phyloP scores from a whole-genome alignment of 2,888 invertebrate genomes.

The Abrostola tripartita region DNA sequence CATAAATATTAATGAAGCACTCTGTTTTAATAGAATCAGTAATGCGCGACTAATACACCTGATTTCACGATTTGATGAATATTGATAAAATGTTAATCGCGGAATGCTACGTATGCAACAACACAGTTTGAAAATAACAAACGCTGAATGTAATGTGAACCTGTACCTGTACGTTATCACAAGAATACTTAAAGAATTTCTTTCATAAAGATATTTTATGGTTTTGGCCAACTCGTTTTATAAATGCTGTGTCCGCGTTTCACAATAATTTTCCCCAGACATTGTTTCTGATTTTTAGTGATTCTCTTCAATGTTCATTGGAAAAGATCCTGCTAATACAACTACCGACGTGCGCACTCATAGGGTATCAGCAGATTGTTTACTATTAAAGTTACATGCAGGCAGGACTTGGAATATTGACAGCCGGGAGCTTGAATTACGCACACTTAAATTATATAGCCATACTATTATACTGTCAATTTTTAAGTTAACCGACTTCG shows the following conservation, averaged over 20 bases:
- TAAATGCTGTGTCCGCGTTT: background rate
- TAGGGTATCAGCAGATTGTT: no score
- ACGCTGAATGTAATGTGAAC: background rate
- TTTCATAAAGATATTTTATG: background rate
- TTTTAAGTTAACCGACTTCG: no score
- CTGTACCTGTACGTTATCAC: background rate
- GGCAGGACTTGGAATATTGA: no score
- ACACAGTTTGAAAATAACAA: constrained; percentile 7
- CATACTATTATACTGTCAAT: no score
- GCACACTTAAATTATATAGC: no score
- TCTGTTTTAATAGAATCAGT: constrained; percentile 8
- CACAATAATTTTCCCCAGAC: background rate
- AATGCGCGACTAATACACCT: constrained; percentile 6
- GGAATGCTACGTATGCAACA: constrained; percentile 4
- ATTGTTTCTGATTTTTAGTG: background rate
- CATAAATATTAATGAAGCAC: constrained; percentile 33
- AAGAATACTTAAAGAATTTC: background rate
- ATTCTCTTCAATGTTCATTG: no score
- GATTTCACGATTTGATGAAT: constrained; percentile 28
- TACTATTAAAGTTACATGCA: no score
- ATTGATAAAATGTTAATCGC: constrained; percentile 36
- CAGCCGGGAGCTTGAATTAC: no score
- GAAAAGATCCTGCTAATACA: no score
- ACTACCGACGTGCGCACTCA: no score
- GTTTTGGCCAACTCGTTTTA: background rate